Evolutionary conservation across 2,888 invertebrate species (phyloP).

Genomic region (Theristus sp.): DNA sequence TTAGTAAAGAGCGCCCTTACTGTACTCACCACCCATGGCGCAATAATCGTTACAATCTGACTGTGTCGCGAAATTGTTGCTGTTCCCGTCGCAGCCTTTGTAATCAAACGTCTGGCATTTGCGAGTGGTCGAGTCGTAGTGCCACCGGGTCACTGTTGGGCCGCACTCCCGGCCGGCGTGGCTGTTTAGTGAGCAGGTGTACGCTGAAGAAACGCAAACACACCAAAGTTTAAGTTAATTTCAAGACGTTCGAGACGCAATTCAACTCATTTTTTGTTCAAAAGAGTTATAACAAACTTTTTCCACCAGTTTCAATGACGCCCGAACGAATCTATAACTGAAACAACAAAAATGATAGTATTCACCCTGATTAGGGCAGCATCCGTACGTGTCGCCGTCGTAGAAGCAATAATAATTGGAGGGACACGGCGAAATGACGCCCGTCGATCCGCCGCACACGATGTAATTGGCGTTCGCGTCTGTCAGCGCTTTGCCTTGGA

Average conservation of each 20-base stretch:
- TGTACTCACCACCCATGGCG: neutral
- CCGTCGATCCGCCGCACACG: conserved; percentile 18
- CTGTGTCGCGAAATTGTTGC: conserved; percentile 16
- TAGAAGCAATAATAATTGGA: conserved; percentile 6
- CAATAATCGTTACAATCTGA: conserved; percentile 19
- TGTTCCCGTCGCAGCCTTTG: conserved; percentile 17
- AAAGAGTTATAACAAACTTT: neutral
- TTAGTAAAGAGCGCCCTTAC: too few relatives aligned
- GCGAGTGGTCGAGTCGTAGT: conserved; percentile 16
- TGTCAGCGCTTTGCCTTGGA: conserved; percentile 26
- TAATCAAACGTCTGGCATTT: conserved; percentile 15
- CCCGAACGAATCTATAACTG: too few relatives aligned
- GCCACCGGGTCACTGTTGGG: conserved; percentile 9
- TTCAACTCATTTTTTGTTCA: too few relatives aligned
- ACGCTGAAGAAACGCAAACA: conserved; percentile 3
- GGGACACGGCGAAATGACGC: neutral
- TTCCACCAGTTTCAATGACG: too few relatives aligned
- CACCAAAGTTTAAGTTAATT: too few relatives aligned
- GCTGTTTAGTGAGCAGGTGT: conserved; percentile 6
- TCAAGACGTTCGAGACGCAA: too few relatives aligned
- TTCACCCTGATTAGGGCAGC: conserved; percentile 5
- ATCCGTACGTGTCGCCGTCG: conserved; percentile 6
- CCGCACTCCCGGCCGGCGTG: conserved; percentile 4
- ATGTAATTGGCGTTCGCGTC: conserved; percentile 27
- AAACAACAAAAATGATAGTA: too few relatives aligned